These are phyloP conservation scores for Drosophila nr. fundita DNA, from an alignment of 2,888 invertebrate species.

Conservation along the genomic window DNA sequence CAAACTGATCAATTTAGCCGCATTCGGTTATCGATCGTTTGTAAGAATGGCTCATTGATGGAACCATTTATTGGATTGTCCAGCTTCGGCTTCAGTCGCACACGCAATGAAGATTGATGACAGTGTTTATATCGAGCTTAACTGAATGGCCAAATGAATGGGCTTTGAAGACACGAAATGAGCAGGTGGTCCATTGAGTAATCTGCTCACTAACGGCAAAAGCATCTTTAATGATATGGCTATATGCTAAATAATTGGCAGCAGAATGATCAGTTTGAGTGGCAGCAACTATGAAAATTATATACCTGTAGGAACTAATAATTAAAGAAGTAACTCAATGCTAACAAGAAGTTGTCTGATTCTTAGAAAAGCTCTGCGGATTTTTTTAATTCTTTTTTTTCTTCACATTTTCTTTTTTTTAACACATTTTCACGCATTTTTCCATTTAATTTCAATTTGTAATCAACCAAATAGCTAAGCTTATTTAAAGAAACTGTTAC, in stretches of 20 bases:
- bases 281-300: background rate
- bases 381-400: too few species aligned
- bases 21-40: slow-evolving; percentile 34
- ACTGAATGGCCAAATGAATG: slow-evolving; percentile 7
- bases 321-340: background rate
- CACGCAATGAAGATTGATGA: slow-evolving; percentile 42
- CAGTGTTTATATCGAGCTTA: slow-evolving; percentile 11
- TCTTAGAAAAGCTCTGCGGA: background rate
- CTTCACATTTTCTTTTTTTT: too few species aligned
- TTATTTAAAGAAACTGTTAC: background rate
- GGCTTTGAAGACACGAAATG: slow-evolving; percentile 40
- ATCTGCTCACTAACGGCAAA: slow-evolving; percentile 6
- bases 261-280: background rate
- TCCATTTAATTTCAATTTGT: background rate
- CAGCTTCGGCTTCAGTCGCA: background rate
- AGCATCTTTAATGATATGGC: background rate
- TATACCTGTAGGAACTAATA: background rate
- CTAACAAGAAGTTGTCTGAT: background rate
- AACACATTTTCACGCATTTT: background rate
- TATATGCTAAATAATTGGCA: background rate
- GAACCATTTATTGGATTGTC: slow-evolving; percentile 34
- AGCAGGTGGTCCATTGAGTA: slow-evolving; percentile 39
- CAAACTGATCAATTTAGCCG: slow-evolving; percentile 16
- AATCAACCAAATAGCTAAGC: background rate
- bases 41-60: slow-evolving; percentile 40